Evolutionary conservation across 2,113 vertebrate species (phyloP).

Genomic region (Labeo rohita): DNA sequence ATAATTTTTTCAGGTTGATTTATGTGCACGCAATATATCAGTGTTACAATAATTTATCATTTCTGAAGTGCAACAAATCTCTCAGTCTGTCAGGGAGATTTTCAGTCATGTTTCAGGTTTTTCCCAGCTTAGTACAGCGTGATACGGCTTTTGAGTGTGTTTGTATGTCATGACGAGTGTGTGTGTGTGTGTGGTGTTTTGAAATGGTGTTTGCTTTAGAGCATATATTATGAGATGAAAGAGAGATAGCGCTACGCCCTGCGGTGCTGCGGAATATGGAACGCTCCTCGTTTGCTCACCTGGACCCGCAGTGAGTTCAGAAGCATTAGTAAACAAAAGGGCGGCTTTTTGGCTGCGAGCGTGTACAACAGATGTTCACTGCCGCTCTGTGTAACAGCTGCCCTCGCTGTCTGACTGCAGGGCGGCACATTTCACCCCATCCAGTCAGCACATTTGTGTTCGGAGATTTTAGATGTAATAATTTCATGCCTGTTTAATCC

Average conservation of each 20-base stretch:
- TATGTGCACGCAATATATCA: background rate
- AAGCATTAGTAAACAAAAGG: constrained; percentile 54
- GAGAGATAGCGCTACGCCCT: constrained; percentile 45
- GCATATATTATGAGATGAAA: constrained; percentile 55
- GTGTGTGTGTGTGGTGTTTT: constrained; percentile 42
- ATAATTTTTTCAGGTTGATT: background rate
- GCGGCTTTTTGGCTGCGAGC: constrained; percentile 45
- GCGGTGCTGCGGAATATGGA: background rate
- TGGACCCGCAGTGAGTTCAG: constrained; percentile 56
- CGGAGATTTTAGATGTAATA: background rate
- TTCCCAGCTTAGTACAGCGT: background rate
- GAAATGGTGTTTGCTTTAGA: constrained; percentile 51
- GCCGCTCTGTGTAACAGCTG: constrained; percentile 42
- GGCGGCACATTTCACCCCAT: constrained; percentile 2
- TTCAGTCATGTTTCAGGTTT: constrained; percentile 38
- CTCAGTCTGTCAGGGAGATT: constrained; percentile 30
- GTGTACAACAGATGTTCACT: constrained; percentile 38
- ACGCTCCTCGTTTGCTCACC: constrained; percentile 60
- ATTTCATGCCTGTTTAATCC: background rate
- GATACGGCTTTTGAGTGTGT: background rate
- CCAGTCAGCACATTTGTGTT: background rate
- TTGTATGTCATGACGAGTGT: constrained; percentile 14
- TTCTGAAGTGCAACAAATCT: background rate
- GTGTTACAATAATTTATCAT: background rate
- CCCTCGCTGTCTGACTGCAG: constrained; percentile 42